Evolutionary conservation across 53 echinoderm and acorn worm species (phyloP).

Genomic region (Crossaster papposus): DNA sequence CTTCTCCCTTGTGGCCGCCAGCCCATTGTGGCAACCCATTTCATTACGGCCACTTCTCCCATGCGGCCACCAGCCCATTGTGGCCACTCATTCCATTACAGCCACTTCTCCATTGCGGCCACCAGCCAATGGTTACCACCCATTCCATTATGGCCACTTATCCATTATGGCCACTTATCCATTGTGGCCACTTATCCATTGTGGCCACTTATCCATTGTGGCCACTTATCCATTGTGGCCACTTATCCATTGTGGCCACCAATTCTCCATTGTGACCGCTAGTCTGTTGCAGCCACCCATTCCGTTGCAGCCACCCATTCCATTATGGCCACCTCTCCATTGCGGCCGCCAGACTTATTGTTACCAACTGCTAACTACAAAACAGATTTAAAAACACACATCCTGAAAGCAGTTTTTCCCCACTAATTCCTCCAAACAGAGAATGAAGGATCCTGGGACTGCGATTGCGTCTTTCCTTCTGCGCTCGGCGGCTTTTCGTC

Average conservation of each 20-base stretch:
- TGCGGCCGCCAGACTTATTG: too few species aligned
- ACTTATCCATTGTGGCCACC: neutral
- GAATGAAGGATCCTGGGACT: constrained; percentile 76
- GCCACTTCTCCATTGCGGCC: neutral
- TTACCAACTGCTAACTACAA: neutral
- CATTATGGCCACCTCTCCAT: neutral
- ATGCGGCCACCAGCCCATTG: neutral
- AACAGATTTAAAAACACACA: neutral
- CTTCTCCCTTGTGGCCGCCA: neutral
- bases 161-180: neutral
- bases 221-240: neutral
- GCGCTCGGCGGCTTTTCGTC: constrained; percentile 59
- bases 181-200: neutral
- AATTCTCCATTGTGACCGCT: too few species aligned
- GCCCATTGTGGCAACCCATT: neutral
- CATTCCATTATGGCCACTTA: neutral
- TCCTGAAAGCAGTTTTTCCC: neutral
- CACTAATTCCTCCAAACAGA: constrained; percentile 90
- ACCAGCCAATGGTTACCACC: too few species aligned
- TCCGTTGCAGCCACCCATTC: neutral
- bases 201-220: neutral
- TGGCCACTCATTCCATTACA: neutral
- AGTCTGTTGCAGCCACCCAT: neutral
- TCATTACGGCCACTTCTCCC: neutral
- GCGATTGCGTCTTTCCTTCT: constrained; percentile 14